Evolutionary conservation across 2,113 vertebrate genomes (phyloP), one percentile per base, ranked within the genome.

Genomic region (Chamaea fasciata): DNA sequence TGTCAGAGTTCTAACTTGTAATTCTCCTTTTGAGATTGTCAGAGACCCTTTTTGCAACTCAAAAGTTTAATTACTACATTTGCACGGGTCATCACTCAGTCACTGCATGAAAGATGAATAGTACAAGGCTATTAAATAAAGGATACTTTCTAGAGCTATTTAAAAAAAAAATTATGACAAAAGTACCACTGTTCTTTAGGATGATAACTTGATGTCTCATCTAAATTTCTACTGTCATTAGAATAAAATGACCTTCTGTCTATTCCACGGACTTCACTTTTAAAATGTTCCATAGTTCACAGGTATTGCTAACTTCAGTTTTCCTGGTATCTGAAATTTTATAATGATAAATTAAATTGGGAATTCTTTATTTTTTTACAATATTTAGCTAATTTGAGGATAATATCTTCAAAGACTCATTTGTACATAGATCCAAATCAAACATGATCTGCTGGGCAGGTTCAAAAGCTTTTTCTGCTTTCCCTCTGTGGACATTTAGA

Each of bases 11-110:
- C 46, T 91, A 89, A 85, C 95, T 89, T 91, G 47, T 80, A 96
- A 86, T 77, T 96, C 87, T 90, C 50, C 41, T 94, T 96, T 88
- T 75, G 44, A 94, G 87, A 93, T 47, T 90, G 63, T 89, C 90
- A 96, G 57, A 69, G 46, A n/a, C n/a, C 44, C 20, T 96, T 84
- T 94, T 46, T 87, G 42, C 41, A 60, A 82, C 44, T 88, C 87
- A 94, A 73, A 87, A 83, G 56, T 83, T 97, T 97, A 95, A 97
- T 97, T 96, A 92, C 77, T 86, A 33, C 24, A 60, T 71, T 90
- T 89, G 5, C 59, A 83, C 86, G 79, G 92, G 93, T 96, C 88
- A 94, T 73, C 71, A 89, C 53, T 96, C 80, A 85, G 42, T 91
- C 85, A 97, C 71, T 75, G 47, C 44, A 91, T 21, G 26, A 31